These are phyloP conservation scores for Diploscapter pachys DNA, from an alignment of 1,140 invertebrate species.

Conservation along the genomic window DNA sequence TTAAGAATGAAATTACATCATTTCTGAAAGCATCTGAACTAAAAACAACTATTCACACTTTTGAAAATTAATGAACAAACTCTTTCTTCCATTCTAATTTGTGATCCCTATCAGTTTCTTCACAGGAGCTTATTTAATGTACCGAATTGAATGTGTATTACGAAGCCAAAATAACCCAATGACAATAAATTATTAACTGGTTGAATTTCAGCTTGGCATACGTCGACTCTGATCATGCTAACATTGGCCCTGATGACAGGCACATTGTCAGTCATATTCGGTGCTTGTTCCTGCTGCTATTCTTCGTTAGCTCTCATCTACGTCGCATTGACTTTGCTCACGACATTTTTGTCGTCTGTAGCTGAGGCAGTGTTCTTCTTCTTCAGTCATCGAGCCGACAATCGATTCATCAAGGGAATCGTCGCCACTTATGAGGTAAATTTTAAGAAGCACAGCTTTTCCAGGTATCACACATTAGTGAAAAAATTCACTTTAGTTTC, in stretches of 20 bases:
- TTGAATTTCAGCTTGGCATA: slow-evolving; percentile 51
- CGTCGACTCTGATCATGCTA: slow-evolving; percentile 54
- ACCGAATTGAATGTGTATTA: too few species aligned
- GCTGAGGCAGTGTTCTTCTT: slow-evolving; percentile 59
- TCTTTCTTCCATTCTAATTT: too few species aligned
- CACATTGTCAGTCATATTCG: slow-evolving; percentile 52
- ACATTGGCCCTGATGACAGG: slow-evolving; percentile 49
- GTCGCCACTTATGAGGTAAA: slow-evolving; percentile 57
- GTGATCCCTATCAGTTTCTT: too few species aligned
- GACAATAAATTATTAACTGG: too few species aligned
- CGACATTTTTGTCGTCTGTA: slow-evolving; percentile 53
- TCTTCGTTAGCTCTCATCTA: slow-evolving; percentile 51
- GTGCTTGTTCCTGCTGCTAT: slow-evolving; percentile 55
- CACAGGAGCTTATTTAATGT: too few species aligned
- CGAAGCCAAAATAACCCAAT: too few species aligned
- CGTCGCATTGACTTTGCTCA: slow-evolving; percentile 50
- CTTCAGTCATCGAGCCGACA: slow-evolving; percentile 56
- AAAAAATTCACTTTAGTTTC: too few species aligned
- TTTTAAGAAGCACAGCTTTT: background rate
- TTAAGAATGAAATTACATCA: too few species aligned
- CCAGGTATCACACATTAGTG: too few species aligned
- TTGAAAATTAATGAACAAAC: too few species aligned
- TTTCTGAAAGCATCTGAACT: too few species aligned
- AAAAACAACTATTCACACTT: too few species aligned
- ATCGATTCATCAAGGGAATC: slow-evolving; percentile 59